Percentiles rank a stretch among this genome's conserved stretches.
These are phyloP conservation scores for Tetragnatha montana DNA, from an alignment of 2,888 invertebrate genomes.

Conservation along the genomic window DNA sequence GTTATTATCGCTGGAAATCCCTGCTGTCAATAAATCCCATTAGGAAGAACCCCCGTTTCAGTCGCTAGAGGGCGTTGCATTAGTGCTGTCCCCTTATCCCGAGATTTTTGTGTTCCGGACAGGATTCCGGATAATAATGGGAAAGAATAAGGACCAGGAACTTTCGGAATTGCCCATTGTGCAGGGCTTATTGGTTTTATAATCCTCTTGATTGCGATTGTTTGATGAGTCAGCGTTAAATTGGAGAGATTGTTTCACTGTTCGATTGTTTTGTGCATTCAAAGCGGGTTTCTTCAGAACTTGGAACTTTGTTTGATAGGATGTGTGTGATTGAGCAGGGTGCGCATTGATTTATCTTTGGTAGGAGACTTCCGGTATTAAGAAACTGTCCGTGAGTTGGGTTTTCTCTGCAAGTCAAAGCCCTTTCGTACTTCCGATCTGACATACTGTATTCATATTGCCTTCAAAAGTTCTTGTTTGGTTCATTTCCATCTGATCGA, in stretches of 20 bases:
- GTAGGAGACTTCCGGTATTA: no score
- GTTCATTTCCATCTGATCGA: no score
- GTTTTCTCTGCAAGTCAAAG: no score
- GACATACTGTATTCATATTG: no score
- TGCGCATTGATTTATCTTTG: no score
- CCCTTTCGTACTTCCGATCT: no score
- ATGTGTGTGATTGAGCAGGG: no score
- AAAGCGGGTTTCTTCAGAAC: neutral
- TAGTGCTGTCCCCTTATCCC: conserved; percentile 1
- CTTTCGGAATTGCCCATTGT: conserved; percentile 1
- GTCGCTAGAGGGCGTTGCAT: conserved; percentile 46
- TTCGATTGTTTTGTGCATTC: neutral
- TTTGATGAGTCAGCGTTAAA: conserved; percentile 16
- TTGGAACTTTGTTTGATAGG: neutral
- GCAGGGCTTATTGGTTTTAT: conserved; percentile 40
- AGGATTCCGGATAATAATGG: conserved; percentile 9
- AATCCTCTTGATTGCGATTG: conserved; percentile 18
- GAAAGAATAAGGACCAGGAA: conserved; percentile 2
- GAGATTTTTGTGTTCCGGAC: conserved; percentile 34
- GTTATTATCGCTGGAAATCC: conserved; percentile 64
- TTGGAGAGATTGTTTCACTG: neutral
- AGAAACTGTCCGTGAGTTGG: no score
- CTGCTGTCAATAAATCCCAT: conserved; percentile 67
- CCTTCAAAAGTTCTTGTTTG: no score
- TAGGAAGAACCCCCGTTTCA: conserved; percentile 19